Base-by-base conservation (phyloP, 2,113 vertebrate genomes). In the Proterorhinus semilunaris region DNA sequence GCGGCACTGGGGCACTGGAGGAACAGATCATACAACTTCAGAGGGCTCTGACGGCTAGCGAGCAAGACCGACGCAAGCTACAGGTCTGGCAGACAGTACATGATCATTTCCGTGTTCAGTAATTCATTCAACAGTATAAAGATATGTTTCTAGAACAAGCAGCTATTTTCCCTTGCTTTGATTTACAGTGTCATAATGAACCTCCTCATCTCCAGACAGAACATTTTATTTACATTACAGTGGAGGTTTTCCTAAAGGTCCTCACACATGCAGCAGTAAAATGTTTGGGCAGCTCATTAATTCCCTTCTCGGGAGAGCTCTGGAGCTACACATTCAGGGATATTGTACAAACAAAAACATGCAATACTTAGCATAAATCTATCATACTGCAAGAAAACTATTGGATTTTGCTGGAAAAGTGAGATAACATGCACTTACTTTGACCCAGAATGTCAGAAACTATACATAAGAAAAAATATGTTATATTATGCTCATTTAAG, bases 1-100 rank as follows among this genome's bases (percentile, higher is more conserved):
- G 21, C 72, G 85, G 75, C 42, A 84, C 72, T 0, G 89, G 78
- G 48, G 69, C 75, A 21, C 83, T 93, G 43, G 89, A 92, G 75
- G 92, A 94, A 64, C 91, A 92, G 66, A 63, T 86, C 10, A 68
- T 55, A 3, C 91, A 92, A 75, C 88, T 94, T 52, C 92, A 93
- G 75, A 87, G 86, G 50, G 88, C 87, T 6, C 80, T 94, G 75
- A 84, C 81, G 2, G 83, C 86, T 68, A 90, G 91, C 1, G 91
- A 94, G 80, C 88, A 91, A 16, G 93, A 95, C 68, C 87, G 91
- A 45, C 82, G 89, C 62, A 81, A 90, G 66, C 78, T 94, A 64
- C 94, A 95, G 93, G 94, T 94, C 86, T 49, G 47, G 50, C 44
- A 48, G 8, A 21, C 27, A 36, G 27, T 5, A 36, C 10, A 27